Evolutionary conservation across 2,113 vertebrate genomes (phyloP).

Genomic region (Lampris megalopsis): DNA sequence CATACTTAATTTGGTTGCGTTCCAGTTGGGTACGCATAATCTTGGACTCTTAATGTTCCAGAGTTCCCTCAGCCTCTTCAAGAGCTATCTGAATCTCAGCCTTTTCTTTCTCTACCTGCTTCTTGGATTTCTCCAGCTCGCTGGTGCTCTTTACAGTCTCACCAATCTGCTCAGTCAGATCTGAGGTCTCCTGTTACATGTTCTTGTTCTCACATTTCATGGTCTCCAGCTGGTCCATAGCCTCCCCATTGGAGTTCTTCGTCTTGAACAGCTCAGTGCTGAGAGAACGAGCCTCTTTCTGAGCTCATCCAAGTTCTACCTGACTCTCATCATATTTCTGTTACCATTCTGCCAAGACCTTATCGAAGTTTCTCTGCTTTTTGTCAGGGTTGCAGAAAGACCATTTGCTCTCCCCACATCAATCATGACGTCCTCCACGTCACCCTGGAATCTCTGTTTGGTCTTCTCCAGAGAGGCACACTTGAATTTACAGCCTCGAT

Average conservation of each 20-base stretch:
- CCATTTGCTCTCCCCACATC: conserved; percentile 79
- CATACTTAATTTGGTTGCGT: no score
- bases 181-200: conserved; percentile 1
- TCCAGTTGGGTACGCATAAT: no score
- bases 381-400: conserved; percentile 78
- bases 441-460: no score
- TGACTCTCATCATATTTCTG: no score
- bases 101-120: background rate
- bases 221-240: conserved; percentile 81
- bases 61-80: background rate
- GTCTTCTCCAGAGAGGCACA: no score
- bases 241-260: conserved; percentile 83
- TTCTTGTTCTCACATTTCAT: conserved; percentile 68
- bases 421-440: conserved; percentile 69
- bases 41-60: no score
- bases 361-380: conserved; percentile 84
- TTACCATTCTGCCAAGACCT: background rate
- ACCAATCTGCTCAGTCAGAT: background rate
- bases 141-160: background rate
- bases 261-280: conserved; percentile 81
- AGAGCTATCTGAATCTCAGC: background rate
- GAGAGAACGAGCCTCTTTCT: conserved; percentile 79
- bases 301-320: conserved; percentile 76
- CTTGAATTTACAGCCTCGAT: no score
- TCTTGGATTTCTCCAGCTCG: background rate